phyloP scores from a whole-genome alignment of 2,113 vertebrate species.

The Ptilonorhynchus violaceus region DNA sequence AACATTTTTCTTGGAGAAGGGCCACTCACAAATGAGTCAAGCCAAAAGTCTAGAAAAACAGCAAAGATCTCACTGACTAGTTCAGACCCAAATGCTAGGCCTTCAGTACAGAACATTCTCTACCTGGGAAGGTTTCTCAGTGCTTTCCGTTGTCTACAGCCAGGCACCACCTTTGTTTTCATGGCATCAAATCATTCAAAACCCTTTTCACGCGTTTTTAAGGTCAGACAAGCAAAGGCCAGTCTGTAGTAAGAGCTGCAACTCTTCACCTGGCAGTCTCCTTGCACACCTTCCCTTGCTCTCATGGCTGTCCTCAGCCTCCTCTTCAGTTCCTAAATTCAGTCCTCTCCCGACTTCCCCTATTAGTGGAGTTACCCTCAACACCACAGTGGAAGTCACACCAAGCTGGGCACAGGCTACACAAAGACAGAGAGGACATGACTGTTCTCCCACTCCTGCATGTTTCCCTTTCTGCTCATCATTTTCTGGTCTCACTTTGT shows the following conservation, averaged over 20 bases:
- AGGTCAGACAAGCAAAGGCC: not conserved
- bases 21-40: not conserved
- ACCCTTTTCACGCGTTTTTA: not conserved
- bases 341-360: not conserved
- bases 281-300: not conserved
- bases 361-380: not conserved
- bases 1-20: constrained; percentile 37
- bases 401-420: not conserved
- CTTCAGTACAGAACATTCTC: not conserved
- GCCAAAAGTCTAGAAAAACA: constrained; percentile 12
- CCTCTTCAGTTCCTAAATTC: not conserved
- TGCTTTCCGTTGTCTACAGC: not conserved
- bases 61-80: not conserved
- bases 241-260: not conserved
- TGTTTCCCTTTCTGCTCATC: not conserved
- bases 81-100: not conserved
- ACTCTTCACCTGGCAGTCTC: not conserved
- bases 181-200: not conserved
- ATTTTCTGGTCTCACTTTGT: not conserved
- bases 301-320: not conserved
- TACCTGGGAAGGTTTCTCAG: not conserved
- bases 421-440: accelerated
- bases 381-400: no score
- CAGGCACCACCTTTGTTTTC: not conserved
- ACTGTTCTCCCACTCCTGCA: not conserved